phyloP scores from a whole-genome alignment of 2,797 vertebrate species.

The Ceyx erithaca region DNA sequence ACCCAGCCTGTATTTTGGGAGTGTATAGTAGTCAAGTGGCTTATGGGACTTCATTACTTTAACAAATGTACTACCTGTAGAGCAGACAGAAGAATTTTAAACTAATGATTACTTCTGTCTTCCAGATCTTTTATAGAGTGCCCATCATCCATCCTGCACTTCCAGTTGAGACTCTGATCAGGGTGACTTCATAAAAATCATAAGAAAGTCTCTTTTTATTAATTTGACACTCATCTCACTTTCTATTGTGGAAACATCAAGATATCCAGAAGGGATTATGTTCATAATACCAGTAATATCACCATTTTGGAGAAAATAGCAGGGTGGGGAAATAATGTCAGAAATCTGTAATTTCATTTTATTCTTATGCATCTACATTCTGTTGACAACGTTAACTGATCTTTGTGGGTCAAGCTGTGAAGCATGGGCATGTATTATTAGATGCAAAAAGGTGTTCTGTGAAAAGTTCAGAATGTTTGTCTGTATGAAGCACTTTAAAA shows the following conservation, averaged over 20 bases:
- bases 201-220: background rate
- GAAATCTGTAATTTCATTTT: background rate
- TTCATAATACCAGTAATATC: background rate
- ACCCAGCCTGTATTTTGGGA: slow-evolving; percentile 61
- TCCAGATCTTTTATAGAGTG: slow-evolving; percentile 29
- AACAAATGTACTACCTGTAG: slow-evolving; percentile 74
- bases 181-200: background rate
- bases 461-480: background rate
- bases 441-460: background rate
- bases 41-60: slow-evolving; percentile 75
- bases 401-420: background rate
- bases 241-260: background rate
- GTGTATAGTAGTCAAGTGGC: slow-evolving; percentile 55
- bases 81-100: slow-evolving; percentile 54
- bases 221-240: background rate
- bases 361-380: background rate
- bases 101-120: slow-evolving; percentile 64
- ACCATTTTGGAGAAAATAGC: background rate
- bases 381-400: background rate
- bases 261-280: background rate
- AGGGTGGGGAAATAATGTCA: background rate
- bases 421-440: background rate
- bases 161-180: background rate
- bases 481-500: background rate
- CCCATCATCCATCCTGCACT: slow-evolving; percentile 5